These are phyloP conservation scores for Musca domestica DNA, from an alignment of 1,140 invertebrate species.

Conservation along the genomic window DNA sequence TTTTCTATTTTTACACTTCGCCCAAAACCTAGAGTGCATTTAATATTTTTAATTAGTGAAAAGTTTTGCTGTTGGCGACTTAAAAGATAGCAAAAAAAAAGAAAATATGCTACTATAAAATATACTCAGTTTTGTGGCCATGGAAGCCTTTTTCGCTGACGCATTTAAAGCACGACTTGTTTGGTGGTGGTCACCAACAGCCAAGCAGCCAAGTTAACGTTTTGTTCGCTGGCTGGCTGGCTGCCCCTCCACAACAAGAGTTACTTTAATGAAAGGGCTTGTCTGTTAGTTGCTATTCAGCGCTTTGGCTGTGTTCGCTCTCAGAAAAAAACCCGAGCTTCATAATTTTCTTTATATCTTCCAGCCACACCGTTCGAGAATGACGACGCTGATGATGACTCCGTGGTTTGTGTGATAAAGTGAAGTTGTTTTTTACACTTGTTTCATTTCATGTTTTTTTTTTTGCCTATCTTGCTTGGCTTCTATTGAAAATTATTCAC, in stretches of 20 bases:
- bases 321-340: too few relatives aligned
- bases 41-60: slow-evolving; percentile 13
- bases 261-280: too few relatives aligned
- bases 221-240: too few relatives aligned
- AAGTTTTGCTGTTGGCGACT: slow-evolving; percentile 11
- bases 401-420: neutral
- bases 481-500: slow-evolving; percentile 9
- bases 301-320: too few relatives aligned
- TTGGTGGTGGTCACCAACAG: too few relatives aligned
- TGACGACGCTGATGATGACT: neutral
- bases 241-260: too few relatives aligned
- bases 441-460: neutral
- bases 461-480: neutral
- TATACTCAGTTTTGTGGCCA: slow-evolving; percentile 5
- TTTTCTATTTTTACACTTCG: too few relatives aligned
- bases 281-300: too few relatives aligned
- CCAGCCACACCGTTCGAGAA: too few relatives aligned
- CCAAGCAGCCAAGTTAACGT: too few relatives aligned
- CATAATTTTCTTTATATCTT: too few relatives aligned
- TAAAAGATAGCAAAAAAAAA: neutral
- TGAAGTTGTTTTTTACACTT: slow-evolving; percentile 9
- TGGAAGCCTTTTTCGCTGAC: slow-evolving; percentile 7
- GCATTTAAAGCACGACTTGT: neutral
- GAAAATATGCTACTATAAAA: slow-evolving; percentile 7
- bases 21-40: too few relatives aligned